These are phyloP conservation scores for Macrosiphum euphorbiae DNA, from an alignment of 2,888 invertebrate genomes.

Conservation along the genomic window DNA sequence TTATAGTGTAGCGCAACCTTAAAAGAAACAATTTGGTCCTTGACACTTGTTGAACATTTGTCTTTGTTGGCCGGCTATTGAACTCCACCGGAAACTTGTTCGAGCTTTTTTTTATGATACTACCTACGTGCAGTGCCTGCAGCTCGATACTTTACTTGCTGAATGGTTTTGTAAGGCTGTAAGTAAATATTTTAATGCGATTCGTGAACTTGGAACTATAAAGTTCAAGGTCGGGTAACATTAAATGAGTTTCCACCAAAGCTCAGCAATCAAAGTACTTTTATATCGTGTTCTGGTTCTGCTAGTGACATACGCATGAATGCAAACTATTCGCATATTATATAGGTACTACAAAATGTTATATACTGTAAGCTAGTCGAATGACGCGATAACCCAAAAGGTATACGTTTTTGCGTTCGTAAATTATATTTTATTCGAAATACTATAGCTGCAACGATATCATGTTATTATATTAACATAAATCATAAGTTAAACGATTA, in stretches of 20 bases:
- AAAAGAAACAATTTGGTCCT: background rate
- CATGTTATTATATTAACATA: background rate
- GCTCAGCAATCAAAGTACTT: background rate
- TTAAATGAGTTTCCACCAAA: background rate
- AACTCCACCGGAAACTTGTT: background rate
- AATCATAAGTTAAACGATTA: background rate
- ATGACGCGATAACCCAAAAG: background rate
- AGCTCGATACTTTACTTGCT: background rate
- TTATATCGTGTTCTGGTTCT: background rate
- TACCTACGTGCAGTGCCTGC: background rate
- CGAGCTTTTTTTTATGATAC: background rate
- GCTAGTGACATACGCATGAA: background rate
- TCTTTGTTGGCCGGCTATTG: background rate
- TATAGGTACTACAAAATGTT: background rate
- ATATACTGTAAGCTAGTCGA: background rate
- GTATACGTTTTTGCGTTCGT: background rate
- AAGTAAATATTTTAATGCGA: background rate
- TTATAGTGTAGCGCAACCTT: background rate
- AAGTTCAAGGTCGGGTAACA: background rate
- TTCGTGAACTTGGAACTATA: background rate
- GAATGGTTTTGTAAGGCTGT: background rate
- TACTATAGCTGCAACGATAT: background rate
- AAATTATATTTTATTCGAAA: background rate
- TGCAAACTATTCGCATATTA: background rate
- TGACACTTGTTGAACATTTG: background rate